Evolutionary conservation across 2,888 invertebrate species (phyloP), one percentile per base, ranked within the genome.

Genomic region (Tipula confusa): DNA sequence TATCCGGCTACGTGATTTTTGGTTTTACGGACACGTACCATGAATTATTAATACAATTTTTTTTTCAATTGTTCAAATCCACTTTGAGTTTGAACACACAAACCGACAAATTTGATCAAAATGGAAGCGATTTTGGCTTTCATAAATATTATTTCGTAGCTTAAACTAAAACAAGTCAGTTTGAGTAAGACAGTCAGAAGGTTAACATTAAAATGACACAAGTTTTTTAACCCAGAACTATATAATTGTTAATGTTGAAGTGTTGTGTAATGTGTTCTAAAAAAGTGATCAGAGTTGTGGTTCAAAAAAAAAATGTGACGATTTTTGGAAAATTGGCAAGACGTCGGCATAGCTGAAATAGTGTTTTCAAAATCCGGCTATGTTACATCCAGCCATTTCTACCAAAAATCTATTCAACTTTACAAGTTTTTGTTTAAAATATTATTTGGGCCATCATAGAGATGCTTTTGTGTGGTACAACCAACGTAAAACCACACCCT

Each of bases 321-420:
- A 64, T 80, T 80, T 80, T 89, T 89, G 88, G 86, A 87, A 86
- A 88, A 87, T 89, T 89, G 89, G 89, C 89, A 89, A 89, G 89
- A 89, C 89, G 89, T 89, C 89, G 89, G 89, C 89, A 89, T 89
- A 89, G 89, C 89, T 89, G 89, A 89, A 86, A 86, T 87, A 86
- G 84, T 86, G 18, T 82, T 79, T 86, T 86, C 85, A 86, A 84
- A 64, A 85, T 86, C 87, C 89, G 87, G 89, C 89, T 89, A 89
- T 89, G 89, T 89, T 88, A 89, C 89, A 89, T 89, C 89, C 89
- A 88, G 89, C 89, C 89, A 89, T 88, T 89, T 89, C 85, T 86
- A 87, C 88, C 88, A 88, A 88, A 9, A 9, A 64, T 24, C 64
- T 24, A 24, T 24, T 24, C 64, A 64, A 64, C 64, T 24, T 24